phyloP scores from a whole-genome alignment of 2,888 invertebrate genomes.

The Bimastos eiseni region DNA sequence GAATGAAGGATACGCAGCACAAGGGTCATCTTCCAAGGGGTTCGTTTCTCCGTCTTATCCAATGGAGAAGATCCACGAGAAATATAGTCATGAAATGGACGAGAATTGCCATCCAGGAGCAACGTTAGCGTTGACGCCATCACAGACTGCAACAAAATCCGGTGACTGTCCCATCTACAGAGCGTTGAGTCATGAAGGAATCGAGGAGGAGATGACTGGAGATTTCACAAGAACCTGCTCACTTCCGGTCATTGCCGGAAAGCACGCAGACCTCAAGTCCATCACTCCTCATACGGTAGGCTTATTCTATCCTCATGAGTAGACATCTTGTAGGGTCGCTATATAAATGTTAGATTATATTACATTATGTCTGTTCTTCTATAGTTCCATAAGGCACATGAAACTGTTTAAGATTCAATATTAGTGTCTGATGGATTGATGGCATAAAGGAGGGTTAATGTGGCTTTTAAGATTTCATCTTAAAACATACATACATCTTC shows the following conservation, averaged over 20 bases:
- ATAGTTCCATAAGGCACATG: no score
- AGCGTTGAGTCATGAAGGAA: constrained; percentile 41
- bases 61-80: neutral
- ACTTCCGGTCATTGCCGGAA: constrained; percentile 53
- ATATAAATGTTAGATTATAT: neutral
- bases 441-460: neutral
- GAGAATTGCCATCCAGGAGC: neutral
- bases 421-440: no score
- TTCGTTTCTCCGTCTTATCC: neutral
- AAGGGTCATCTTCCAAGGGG: neutral
- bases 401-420: neutral
- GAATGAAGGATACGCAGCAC: neutral
- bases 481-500: no score
- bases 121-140: neutral
- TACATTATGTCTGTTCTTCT: neutral
- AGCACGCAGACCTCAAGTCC: constrained; percentile 56
- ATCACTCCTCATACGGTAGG: constrained; percentile 54
- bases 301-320: no score
- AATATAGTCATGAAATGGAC: neutral
- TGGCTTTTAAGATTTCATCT: neutral
- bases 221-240: constrained; percentile 50
- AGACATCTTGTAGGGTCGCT: no score
- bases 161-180: constrained; percentile 26
- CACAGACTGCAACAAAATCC: constrained; percentile 9
- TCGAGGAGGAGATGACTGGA: constrained; percentile 51